Evolutionary conservation across 2,797 vertebrate genomes (phyloP), one percentile per base, ranked within the genome.

Genomic region (Crocidura indochinensis): DNA sequence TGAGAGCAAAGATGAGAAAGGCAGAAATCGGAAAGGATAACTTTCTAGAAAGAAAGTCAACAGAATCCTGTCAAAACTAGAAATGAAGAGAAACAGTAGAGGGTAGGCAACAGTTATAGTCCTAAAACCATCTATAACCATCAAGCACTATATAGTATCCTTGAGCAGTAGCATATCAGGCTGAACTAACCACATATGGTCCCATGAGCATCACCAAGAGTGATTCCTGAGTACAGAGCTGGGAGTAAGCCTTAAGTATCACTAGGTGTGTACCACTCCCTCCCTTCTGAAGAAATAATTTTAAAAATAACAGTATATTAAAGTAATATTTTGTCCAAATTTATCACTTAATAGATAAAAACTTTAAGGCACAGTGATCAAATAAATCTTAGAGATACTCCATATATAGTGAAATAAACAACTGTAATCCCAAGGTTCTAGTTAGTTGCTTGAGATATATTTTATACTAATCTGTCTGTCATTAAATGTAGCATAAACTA

Each of bases 321-420:
- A 22, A 81, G 22, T 71, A 17, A 26, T 47, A 9, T 46, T 53
- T 84, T 83, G 17, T 68, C 15, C 71, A n/a, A 71, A 1, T 10
- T 27, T 6, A 31, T 64, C 29, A 78, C 87, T 82, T 79, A 84
- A 47, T 47, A 91, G 56, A 79, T 64, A 15, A 9, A 84, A 92
- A 83, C 3, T 47, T 10, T 26, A n/a, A 84, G 20, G 15, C 8
- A 10, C 31, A 31, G 8, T 2, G 46, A 60, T n/a, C 74, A 51
- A 62, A 75, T 26, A 71, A 69, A 60, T 20, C 22, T 62, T 72
- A 72, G 68, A 56, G 69, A 68, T 1, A 19, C 8, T 76, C 14
- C 19, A 2, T 74, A 27, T 29, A 29, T 77, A 60, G 9, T 77
- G 26, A 62, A 77, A 69, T 0, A 78, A 87, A 46, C 77, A 8